Evolutionary conservation across 2,888 invertebrate genomes (phyloP).

Genomic region (Polydrusus cervinus): DNA sequence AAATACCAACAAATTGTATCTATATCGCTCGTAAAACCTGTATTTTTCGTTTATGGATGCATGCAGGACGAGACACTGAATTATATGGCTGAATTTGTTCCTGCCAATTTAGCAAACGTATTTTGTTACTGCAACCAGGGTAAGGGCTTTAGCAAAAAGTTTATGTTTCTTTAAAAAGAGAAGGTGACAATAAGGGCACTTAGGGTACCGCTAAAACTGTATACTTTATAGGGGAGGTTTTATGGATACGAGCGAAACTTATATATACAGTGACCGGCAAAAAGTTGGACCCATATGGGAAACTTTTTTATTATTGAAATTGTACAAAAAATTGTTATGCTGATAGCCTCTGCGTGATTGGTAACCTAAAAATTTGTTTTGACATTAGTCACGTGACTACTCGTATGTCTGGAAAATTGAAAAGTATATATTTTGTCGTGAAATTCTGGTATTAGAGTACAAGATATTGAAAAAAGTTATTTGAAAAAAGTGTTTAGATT

Average conservation of each 20-base stretch:
- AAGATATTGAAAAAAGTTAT: too few species aligned
- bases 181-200: neutral
- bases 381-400: too few species aligned
- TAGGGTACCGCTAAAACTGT: neutral
- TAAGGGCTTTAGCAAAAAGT: conserved; percentile 1
- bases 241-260: neutral
- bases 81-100: conserved; percentile 22
- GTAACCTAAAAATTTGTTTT: too few species aligned
- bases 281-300: too few species aligned
- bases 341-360: too few species aligned
- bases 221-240: neutral
- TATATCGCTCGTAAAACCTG: conserved; percentile 5
- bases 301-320: too few species aligned
- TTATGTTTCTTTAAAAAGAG: neutral
- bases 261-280: too few species aligned
- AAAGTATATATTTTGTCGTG: too few species aligned
- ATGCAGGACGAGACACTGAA: conserved; percentile 13
- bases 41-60: conserved; percentile 60
- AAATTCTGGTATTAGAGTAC: too few species aligned
- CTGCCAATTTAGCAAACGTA: conserved; percentile 17
- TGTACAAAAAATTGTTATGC: too few species aligned
- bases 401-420: too few species aligned
- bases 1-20: conserved; percentile 10
- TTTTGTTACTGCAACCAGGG: neutral
- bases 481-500: too few species aligned